Base-by-base conservation (phyloP, 2,888 invertebrate species). In the Tinea semifulvella region DNA sequence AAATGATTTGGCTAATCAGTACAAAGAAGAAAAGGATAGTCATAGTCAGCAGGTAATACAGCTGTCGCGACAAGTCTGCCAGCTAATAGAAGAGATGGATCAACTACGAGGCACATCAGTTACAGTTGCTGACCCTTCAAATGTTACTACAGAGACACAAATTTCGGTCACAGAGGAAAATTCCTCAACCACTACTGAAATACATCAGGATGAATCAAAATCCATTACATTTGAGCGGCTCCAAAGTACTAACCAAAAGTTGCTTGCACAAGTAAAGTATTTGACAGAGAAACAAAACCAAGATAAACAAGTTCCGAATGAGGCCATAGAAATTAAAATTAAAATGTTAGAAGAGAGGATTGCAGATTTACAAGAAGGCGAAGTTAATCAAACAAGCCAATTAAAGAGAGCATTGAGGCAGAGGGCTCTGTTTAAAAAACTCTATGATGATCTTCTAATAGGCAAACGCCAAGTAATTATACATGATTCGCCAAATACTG, bases 221-320 rank as follows among this genome's bases (percentile, higher is more conserved):
- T 85, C 3, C 84, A 85, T 14, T 82, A 88, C 56, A 82, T 89
- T 14, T 94, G 96, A 90, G 56, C 96, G 96, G 60, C 66, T 98
- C 42, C 97, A 97, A 66, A 83, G 87, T 36, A 94, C 92, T 61
- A 98, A 98, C 77, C 90, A 91, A 57, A 90, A 92, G 60, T 74
- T 98, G 10, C 67, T 97, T 25, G 84, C 90, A 14, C 84, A 94
- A 48, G 89, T 96, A 13, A 85, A 96, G 46, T 93, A 95, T 53
- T 79, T 98, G 39, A 92, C 92, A 50, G 88, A 90, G 14, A 89
- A 91, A 53, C 86, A 92, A 56, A 96, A 92, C 56, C 96, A 91
- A 57, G 96, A 97, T 63, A 90, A 91, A 57, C 84, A 87, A 48
- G 94, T 55, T 85, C 85, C 43, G 81, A 85, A 16, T 84, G 85